Percentiles rank a stretch among this genome's conserved stretches.
These are phyloP conservation scores for Forbesichthys papilliferus DNA, from an alignment of 2,113 vertebrate species.

Conservation along the genomic window DNA sequence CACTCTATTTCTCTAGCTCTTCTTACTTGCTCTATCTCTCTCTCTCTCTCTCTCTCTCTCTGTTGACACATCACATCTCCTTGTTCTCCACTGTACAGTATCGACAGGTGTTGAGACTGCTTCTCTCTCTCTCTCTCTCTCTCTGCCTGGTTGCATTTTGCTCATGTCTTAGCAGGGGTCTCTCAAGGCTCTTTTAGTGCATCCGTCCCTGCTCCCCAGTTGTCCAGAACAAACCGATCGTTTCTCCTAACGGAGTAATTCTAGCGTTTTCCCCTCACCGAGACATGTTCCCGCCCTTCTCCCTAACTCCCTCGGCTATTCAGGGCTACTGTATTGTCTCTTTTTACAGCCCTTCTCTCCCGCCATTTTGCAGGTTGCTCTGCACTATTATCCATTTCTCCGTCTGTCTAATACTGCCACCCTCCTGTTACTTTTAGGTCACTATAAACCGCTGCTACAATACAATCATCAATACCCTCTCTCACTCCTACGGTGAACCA, in stretches of 20 bases:
- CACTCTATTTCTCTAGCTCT: not conserved
- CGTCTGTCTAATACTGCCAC: constrained; percentile 26
- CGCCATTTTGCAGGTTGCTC: not conserved
- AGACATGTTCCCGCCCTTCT: constrained; percentile 20
- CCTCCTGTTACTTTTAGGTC: constrained; percentile 49
- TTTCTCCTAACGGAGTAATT: constrained; percentile 61
- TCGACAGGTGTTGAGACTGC: no score
- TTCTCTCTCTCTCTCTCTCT: constrained; percentile 10
- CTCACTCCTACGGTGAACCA: constrained; percentile 39
- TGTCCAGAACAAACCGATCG: constrained; percentile 51
- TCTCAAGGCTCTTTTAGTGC: constrained; percentile 41
- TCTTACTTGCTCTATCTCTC: not conserved
- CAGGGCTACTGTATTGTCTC: constrained; percentile 5
- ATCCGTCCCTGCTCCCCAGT: constrained; percentile 51
- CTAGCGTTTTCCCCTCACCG: constrained; percentile 25
- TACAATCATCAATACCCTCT: constrained; percentile 42
- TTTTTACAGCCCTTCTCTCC: not conserved
- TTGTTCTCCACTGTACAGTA: no score
- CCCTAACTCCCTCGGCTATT: not conserved
- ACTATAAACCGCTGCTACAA: constrained; percentile 43
- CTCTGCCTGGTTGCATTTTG: constrained; percentile 15
- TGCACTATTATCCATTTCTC: not conserved
- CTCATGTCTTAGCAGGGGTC: constrained; percentile 17
- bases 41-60: not conserved
- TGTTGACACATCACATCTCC: no score